These are phyloP conservation scores for Eilema depressum DNA, from an alignment of 2,888 invertebrate species.

Conservation along the genomic window DNA sequence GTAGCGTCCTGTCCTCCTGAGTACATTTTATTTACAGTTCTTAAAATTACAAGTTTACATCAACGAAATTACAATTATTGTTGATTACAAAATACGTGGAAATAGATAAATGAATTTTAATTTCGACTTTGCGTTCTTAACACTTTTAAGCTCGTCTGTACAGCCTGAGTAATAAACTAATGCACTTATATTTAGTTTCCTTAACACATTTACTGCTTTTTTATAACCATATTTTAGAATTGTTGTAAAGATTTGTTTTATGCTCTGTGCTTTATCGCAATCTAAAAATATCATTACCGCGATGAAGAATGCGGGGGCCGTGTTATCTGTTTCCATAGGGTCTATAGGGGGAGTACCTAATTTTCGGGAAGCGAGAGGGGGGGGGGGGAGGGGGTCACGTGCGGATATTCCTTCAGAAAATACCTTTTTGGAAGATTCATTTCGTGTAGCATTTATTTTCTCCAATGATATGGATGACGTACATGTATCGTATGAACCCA, in stretches of 20 bases:
- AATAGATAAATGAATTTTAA: not conserved
- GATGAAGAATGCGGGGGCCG: too few species aligned
- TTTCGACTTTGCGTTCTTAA: conserved; percentile 4
- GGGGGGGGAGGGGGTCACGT: too few species aligned
- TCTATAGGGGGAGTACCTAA: too few species aligned
- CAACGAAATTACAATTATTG: too few species aligned
- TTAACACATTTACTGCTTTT: conserved; percentile 77
- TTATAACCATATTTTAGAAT: conserved; percentile 79
- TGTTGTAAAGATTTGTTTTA: conserved; percentile 65
- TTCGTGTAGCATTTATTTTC: not conserved
- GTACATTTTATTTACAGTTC: too few species aligned
- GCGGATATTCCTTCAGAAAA: too few species aligned
- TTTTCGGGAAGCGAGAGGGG: too few species aligned
- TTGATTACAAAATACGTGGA: too few species aligned
- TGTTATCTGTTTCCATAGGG: too few species aligned
- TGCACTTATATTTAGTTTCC: conserved; percentile 77
- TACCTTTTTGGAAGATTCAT: too few species aligned
- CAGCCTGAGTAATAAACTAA: conserved; percentile 79
- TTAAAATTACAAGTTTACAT: too few species aligned
- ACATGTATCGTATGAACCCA: not conserved
- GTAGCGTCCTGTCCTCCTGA: too few species aligned
- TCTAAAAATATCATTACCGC: not conserved
- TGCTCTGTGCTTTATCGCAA: conserved; percentile 14
- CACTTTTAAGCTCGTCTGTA: conserved; percentile 59
- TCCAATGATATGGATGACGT: not conserved